Percentiles rank a stretch among this genome's conserved stretches.
phyloP scores from a whole-genome alignment of 1,140 invertebrate genomes.

The Anastatus disparis region DNA sequence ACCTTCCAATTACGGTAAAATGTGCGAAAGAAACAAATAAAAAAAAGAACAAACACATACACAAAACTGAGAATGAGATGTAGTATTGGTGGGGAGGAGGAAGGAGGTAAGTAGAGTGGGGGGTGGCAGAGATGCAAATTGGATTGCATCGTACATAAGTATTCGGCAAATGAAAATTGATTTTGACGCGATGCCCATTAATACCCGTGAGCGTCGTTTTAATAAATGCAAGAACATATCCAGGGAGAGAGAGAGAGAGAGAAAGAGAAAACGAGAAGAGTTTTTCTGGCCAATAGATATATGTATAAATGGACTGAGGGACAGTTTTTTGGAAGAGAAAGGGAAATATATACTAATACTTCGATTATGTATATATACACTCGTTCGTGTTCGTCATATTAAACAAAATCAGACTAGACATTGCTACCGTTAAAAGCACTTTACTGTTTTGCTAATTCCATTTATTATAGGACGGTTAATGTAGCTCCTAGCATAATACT shows the following conservation, averaged over 20 bases:
- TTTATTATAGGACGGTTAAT: constrained; percentile 53
- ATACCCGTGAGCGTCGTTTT: constrained; percentile 54
- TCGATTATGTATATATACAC: no score
- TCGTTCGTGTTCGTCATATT: constrained; percentile 59
- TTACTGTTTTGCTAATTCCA: constrained; percentile 61
- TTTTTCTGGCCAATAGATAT: no score
- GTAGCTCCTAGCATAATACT: constrained; percentile 33
- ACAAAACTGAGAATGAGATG: constrained; percentile 46
- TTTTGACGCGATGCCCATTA: constrained; percentile 65
- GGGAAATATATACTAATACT: no score
- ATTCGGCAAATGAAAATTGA: constrained; percentile 66
- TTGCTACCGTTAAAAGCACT: constrained; percentile 62
- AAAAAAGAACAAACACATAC: no score
- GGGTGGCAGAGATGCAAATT: constrained; percentile 57
- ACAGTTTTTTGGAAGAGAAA: no score
- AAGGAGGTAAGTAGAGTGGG: not conserved
- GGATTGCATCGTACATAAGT: constrained; percentile 66
- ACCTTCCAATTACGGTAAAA: constrained; percentile 64
- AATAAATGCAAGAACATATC: constrained; percentile 52
- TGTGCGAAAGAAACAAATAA: constrained; percentile 52
- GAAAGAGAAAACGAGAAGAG: not conserved
- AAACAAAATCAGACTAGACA: constrained; percentile 57
- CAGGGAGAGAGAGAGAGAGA: constrained; percentile 27
- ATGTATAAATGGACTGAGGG: no score
- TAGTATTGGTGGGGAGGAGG: not conserved